Percentiles rank a stretch among this genome's conserved stretches.
These are phyloP conservation scores for Masticophis lateralis DNA, from an alignment of 2,797 vertebrate genomes.

Conservation along the genomic window DNA sequence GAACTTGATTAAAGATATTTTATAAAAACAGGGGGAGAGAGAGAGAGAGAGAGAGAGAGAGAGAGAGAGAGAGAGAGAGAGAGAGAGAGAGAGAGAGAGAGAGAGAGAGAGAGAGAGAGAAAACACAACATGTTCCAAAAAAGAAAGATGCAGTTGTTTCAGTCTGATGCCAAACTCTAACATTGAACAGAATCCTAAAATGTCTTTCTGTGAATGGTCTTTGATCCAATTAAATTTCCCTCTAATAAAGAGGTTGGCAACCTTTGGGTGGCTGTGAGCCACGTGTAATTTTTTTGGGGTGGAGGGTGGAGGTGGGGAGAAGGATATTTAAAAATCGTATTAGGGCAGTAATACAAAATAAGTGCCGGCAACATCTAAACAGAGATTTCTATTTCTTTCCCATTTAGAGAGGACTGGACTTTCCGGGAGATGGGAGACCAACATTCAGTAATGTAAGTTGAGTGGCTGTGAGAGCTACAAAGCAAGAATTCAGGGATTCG, in stretches of 20 bases:
- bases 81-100: not conserved
- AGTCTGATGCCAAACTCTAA: not conserved
- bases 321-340: not conserved
- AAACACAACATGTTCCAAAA: not conserved
- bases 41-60: not conserved
- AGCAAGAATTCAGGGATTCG: not conserved
- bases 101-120: not conserved
- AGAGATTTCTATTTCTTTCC: not conserved
- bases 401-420: not conserved
- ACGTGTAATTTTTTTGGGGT: not conserved
- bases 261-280: not conserved
- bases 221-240: not conserved
- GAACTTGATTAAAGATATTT: not conserved
- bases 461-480: not conserved
- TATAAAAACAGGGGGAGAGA: not conserved
- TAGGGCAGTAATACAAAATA: not conserved
- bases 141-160: not conserved
- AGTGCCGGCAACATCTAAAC: not conserved
- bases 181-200: not conserved
- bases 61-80: not conserved
- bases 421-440: not conserved
- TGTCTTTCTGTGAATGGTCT: not conserved
- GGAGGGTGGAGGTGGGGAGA: fast-evolving
- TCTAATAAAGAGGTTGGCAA: not conserved
- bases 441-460: not conserved